These are phyloP conservation scores for Arctocebus calabarensis DNA, from an alignment of 2,797 vertebrate species.

Conservation along the genomic window DNA sequence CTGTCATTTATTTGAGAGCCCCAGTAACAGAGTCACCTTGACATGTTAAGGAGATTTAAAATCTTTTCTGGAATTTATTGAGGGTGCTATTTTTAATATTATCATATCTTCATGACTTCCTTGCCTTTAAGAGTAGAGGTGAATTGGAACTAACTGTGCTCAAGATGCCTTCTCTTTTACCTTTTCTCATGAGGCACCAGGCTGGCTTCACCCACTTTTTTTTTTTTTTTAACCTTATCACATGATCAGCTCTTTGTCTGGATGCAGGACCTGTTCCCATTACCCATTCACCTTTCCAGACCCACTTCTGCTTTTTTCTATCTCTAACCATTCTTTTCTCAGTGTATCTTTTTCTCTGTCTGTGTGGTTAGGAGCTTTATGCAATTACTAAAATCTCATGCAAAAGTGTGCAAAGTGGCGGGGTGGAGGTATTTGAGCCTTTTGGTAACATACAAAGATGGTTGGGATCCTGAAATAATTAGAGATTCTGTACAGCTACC, in stretches of 20 bases:
- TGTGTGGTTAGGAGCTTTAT: not conserved
- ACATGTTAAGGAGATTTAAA: conserved; percentile 32
- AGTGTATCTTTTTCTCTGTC: not conserved
- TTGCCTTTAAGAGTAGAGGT: conserved; percentile 31
- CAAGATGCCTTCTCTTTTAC: not conserved
- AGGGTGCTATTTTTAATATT: conserved; percentile 48
- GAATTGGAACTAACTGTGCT: not conserved
- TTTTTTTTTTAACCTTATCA: not conserved
- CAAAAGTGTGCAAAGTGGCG: not conserved
- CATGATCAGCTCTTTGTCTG: not conserved
- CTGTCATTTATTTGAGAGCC: conserved; percentile 41
- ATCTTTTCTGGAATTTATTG: not conserved
- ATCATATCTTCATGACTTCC: not conserved
- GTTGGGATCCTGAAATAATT: not conserved
- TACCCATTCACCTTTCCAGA: not conserved
- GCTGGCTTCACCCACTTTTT: not conserved
- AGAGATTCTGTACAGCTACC: not conserved
- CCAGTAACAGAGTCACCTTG: conserved; percentile 7
- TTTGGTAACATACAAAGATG: not conserved
- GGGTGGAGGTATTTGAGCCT: not conserved
- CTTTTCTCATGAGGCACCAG: not conserved
- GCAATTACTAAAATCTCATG: not conserved
- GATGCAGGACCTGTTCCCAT: not conserved
- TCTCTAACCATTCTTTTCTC: not conserved
- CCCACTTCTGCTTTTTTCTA: conserved; percentile 1